phyloP scores from a whole-genome alignment of 2,797 vertebrate genomes.

The Tapirus indicus region DNA sequence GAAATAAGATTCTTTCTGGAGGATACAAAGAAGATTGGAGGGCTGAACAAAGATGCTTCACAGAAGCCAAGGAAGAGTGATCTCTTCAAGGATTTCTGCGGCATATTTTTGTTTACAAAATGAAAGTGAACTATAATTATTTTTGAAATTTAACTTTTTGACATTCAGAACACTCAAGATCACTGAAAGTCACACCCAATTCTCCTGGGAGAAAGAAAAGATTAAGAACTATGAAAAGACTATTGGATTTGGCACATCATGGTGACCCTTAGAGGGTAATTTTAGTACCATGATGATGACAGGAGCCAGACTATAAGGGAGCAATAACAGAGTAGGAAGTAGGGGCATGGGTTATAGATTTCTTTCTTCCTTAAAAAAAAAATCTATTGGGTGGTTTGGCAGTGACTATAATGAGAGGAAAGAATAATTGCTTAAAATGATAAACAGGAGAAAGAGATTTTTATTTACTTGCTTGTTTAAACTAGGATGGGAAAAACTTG shows the following conservation, averaged over 20 bases:
- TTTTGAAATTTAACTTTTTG: not conserved
- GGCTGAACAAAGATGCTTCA: not conserved
- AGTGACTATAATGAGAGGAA: slow-evolving; percentile 16
- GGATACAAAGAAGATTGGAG: not conserved
- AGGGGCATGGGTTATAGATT: not conserved
- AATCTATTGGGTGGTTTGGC: slow-evolving; percentile 30
- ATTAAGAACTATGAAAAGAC: not conserved
- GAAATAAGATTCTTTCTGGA: not conserved
- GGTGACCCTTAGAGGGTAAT: slow-evolving; percentile 31
- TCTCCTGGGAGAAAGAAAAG: not conserved
- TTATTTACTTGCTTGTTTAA: slow-evolving; percentile 26
- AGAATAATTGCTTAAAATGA: not conserved
- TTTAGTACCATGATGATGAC: not conserved
- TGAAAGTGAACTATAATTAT: not conserved
- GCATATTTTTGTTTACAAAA: slow-evolving; percentile 29
- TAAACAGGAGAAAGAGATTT: slow-evolving; percentile 28
- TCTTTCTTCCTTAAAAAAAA: slow-evolving; percentile 33
- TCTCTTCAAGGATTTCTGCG: not conserved
- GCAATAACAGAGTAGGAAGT: not conserved
- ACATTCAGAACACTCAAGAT: not conserved
- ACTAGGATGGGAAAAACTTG: slow-evolving; percentile 1
- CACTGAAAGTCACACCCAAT: not conserved
- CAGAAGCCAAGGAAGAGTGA: not conserved
- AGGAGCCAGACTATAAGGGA: not conserved
- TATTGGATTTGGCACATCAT: not conserved